phyloP scores from a whole-genome alignment of 2,888 invertebrate species.

The Gasteruption jaculator region DNA sequence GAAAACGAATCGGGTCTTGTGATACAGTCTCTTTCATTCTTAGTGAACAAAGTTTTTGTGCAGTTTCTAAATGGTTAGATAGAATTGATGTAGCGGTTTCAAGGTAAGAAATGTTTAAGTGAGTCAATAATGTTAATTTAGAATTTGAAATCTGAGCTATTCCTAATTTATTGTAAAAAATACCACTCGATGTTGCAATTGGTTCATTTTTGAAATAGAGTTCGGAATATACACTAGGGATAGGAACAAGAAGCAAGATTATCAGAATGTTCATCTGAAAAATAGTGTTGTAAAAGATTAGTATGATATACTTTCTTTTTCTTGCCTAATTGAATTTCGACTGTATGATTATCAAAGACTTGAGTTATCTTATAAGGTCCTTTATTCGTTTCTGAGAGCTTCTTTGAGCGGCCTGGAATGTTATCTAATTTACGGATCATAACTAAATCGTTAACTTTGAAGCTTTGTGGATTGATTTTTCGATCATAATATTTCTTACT shows the following conservation, averaged over 20 bases:
- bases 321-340: slow-evolving; percentile 12
- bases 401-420: slow-evolving; percentile 2
- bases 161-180: slow-evolving; percentile 12
- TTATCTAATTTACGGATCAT: slow-evolving; percentile 15
- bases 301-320: slow-evolving; percentile 15
- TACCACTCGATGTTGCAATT: slow-evolving; percentile 9
- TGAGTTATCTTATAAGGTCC: slow-evolving; percentile 19
- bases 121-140: slow-evolving; percentile 16
- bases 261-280: slow-evolving; percentile 5
- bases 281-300: slow-evolving; percentile 13
- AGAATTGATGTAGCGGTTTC: slow-evolving; percentile 7
- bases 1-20: background rate
- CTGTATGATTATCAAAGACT: slow-evolving; percentile 12
- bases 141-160: slow-evolving; percentile 11
- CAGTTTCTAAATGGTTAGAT: background rate
- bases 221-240: background rate
- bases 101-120: slow-evolving; percentile 11
- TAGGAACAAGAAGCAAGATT: background rate
- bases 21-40: background rate
- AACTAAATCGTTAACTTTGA: slow-evolving; percentile 18
- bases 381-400: slow-evolving; percentile 15
- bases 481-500: slow-evolving; percentile 29
- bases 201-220: slow-evolving; percentile 1
- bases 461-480: slow-evolving; percentile 13
- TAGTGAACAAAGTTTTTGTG: slow-evolving; percentile 2